Evolutionary conservation across 2,797 vertebrate species (phyloP), one percentile per base, ranked within the genome.

Genomic region (Siniperca obscura): DNA sequence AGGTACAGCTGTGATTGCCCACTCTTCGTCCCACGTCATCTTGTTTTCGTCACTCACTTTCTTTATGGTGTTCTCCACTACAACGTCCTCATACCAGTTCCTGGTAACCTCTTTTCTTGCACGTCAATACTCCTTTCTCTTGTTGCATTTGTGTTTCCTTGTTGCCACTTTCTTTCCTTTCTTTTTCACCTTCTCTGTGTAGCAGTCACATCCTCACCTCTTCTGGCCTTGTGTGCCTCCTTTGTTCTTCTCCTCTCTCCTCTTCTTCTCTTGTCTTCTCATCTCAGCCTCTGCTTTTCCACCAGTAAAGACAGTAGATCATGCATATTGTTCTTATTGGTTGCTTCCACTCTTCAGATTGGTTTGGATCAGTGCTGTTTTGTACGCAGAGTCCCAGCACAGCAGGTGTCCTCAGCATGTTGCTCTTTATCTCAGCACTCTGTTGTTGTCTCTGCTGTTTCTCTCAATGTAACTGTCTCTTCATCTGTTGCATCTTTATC

Each of bases 371-470:
- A 44, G 13, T 44, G 6, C 25, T 66, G 67, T 52, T 84, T 66
- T 62, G 38, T 78, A 57, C 10, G 3, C 30, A 4, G 57, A 56
- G 66, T 70, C 64, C 73, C 14, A 2, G 22, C 71, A 70, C 72
- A 55, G 82, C 76, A 70, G 72, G 76, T 30, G 70, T 84, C 77
- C 78, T 70, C 59, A 53, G 21, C 52, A 55, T 57, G 67, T 70
- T 78, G 25, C 30, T 55, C 34, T 74, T 75, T 19, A 78, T 86
- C 44, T 68, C 16, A 42, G 22, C 12, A 22, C 59, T 65, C 16
- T 77, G 57, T 69, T 72, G 42, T 64, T 27, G 0, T 14, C 19
- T 70, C 34, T 36, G 40, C 59, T 79, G 25, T 50, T 70, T 64
- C 27, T 59, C 34, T 74, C 19, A 27, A 36, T 78, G 66, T 44